Evolutionary conservation across 2,888 invertebrate species (phyloP).

Genomic region (Cyaniris semiargus): DNA sequence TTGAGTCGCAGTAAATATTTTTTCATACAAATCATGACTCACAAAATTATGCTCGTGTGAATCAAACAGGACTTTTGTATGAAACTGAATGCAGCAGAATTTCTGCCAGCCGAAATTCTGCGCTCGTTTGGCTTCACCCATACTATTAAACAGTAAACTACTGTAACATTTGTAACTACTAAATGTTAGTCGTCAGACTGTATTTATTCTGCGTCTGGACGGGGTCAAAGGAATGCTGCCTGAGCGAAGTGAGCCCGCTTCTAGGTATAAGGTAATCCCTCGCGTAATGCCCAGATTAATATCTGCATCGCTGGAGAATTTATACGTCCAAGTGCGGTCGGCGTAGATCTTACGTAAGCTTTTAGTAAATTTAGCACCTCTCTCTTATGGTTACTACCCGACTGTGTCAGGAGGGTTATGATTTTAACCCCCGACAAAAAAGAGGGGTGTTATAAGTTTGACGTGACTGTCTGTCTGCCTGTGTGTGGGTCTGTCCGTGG

Average conservation of each 20-base stretch:
- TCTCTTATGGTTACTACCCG: not conserved
- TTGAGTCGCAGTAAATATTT: too few species aligned
- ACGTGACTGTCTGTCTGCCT: too few species aligned
- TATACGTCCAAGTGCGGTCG: conserved; percentile 6
- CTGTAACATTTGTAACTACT: not conserved
- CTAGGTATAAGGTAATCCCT: not conserved
- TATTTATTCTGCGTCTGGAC: not conserved
- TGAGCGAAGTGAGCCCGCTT: not conserved
- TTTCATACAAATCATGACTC: too few species aligned
- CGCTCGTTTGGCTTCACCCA: too few species aligned
- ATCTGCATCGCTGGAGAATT: not conserved
- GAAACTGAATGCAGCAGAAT: too few species aligned
- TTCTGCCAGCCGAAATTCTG: too few species aligned
- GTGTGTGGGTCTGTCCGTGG: too few species aligned
- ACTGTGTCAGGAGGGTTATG: not conserved
- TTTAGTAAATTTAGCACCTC: conserved; percentile 7
- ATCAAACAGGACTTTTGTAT: too few species aligned
- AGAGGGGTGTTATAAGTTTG: too few species aligned
- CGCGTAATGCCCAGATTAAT: conserved; percentile 6
- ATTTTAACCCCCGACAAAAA: too few species aligned
- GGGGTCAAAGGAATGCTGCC: conserved; percentile 1
- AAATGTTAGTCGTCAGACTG: not conserved
- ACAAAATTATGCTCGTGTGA: too few species aligned
- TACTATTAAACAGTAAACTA: too few species aligned
- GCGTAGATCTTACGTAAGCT: not conserved